Percentiles rank a stretch among this genome's conserved stretches.
These are phyloP conservation scores for Coenobita brevimanus DNA, from an alignment of 1,140 invertebrate species.

Conservation along the genomic window DNA sequence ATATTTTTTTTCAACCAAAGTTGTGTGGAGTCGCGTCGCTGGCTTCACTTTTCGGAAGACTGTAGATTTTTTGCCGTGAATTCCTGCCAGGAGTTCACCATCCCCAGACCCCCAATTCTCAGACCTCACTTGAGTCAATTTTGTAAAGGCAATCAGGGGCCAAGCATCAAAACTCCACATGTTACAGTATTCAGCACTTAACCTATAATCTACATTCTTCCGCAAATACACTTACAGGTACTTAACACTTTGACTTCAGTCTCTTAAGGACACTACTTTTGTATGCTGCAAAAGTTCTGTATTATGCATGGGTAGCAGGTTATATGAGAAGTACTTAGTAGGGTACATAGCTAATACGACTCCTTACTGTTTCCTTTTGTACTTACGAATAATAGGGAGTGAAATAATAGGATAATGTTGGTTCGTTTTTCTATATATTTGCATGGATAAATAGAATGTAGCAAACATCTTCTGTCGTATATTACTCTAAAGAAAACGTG, in stretches of 20 bases:
- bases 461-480: constrained; percentile 66
- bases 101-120: constrained; percentile 42
- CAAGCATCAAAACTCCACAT: constrained; percentile 64
- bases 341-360: constrained; percentile 62
- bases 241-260: constrained; percentile 63
- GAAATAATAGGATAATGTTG: constrained; percentile 64
- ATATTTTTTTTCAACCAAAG: constrained; percentile 28
- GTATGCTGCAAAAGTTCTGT: constrained; percentile 64
- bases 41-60: constrained; percentile 59
- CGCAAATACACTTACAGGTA: constrained; percentile 63
- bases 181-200: constrained; percentile 66
- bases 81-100: constrained; percentile 59
- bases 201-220: constrained; percentile 64
- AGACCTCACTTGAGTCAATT: constrained; percentile 64
- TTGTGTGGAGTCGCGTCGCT: constrained; percentile 32
- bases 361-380: constrained; percentile 64
- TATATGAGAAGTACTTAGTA: constrained; percentile 63
- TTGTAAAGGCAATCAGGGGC: constrained; percentile 66
- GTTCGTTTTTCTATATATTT: constrained; percentile 66
- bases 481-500: constrained; percentile 57
- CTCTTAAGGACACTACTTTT: constrained; percentile 65
- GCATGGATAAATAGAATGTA: constrained; percentile 65
- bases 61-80: constrained; percentile 54
- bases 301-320: constrained; percentile 66
- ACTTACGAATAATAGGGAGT: constrained; percentile 64